Evolutionary conservation across 1,140 invertebrate genomes (phyloP), one percentile per base, ranked within the genome.

Genomic region (Heliconius congener): DNA sequence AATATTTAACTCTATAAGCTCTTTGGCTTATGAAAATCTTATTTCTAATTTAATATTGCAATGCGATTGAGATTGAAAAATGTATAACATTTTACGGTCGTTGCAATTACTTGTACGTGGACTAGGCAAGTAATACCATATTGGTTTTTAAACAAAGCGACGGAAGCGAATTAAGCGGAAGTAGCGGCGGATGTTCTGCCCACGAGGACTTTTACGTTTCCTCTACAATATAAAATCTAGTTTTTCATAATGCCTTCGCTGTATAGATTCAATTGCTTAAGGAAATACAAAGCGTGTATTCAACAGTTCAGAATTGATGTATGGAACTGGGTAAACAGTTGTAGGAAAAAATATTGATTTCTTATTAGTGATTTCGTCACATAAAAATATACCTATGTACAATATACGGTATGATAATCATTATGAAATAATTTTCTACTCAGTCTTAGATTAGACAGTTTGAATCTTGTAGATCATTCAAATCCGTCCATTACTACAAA

Each of bases 121-220:
- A 27, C 60, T 27, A 66, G 23, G 60, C 60, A 66, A 19, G 42
- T 66, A 55, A 60, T 50, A 30, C 77, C 77, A 74, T 78, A 78
- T 78, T 78, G 77, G 72, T 73, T 30, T 42, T 71, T 72, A 71
- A 76, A 76, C 71, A 78, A 73, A 66, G 57, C 52, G 50, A 34
- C 73, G 72, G 77, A 73, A 73, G 77, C 18, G 55, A 78, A 70
- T 52, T 74, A 50, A 73, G 52, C 77, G 77, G 77, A 78, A 66
- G 77, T 55, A 73, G 77, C 55, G 77, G 6, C 77, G 77, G 77
- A 78, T 73, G 74, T 37, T 60, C 57, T 30, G 37, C 74, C 34
- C 57, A 42, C 46, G 74, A 76, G 60, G 74, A 76, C 60, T 70
- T 66, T 71, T 70, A 70, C 46, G 37, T 76, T 76, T 76, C 66